Evolutionary conservation across 2,888 invertebrate species (phyloP), one percentile per base, ranked within the genome.

Genomic region (Matsumyia berberina): DNA sequence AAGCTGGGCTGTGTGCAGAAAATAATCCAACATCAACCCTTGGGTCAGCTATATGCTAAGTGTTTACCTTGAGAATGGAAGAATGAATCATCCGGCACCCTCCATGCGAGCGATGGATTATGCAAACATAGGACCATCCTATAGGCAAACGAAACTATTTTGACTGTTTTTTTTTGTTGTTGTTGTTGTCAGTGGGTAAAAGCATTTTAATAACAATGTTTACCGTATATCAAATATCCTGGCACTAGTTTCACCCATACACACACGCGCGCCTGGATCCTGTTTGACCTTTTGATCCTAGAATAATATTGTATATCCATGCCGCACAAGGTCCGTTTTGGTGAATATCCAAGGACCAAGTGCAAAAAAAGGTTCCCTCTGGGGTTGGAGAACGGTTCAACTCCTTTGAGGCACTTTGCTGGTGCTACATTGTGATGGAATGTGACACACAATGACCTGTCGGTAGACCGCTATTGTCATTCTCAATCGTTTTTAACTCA

Each of bases 181-280:
- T n/a, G 15, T 6, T 24, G n/a, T 7, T 33, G 39, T 42, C 15
- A 39, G 8, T 37, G 12, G 60, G 62, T 80, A 67, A 67, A 72
- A 77, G 70, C 66, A 73, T 73, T 78, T 83, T 77, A 62, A 60
- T 67, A 55, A 66, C 60, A 35, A 46, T 78, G 72, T 78, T 83
- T 78, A 42, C 60, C 51, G 8, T 67, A 31, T 78, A 78, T 83
- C 72, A 72, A 72, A 82, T 82, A 60, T 77, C 82, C 62, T 24
- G 17, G 4, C 31, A 15, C 58, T 49, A 49, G 60, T 51, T 73
- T 73, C n/a, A 42, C 51, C 51, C 33, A 46, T 35, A 24, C 44
- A 55, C 55, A 17, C 42, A 42, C 33, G 9, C 12, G 15, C 8
- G 11, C 8, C 9, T 35, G 12, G 31, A 2, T 24, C 8, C 24